Base-by-base conservation (phyloP, 92 coral and sea anemone genomes). In the Parazoanthus darwini region DNA sequence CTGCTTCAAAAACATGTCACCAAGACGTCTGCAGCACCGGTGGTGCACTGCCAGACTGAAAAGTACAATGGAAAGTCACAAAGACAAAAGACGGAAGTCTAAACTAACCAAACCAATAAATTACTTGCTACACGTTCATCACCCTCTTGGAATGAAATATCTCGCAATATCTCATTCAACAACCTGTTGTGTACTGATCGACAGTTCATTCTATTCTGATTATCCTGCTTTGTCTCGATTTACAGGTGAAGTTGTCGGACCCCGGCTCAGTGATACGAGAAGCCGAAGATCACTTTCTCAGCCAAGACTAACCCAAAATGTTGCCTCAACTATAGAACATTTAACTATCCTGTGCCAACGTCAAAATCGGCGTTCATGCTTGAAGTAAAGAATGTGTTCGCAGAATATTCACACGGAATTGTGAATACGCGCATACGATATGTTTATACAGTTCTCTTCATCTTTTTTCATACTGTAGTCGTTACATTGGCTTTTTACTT, bases 241-340 rank as follows among this genome's bases (percentile, higher is more conserved):
- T 63, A 10, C 88, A 97, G 99, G 96, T 98, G 74, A 92, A 91
- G 77, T 90, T 97, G 78, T 85, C 88, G 82, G 99, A 97, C 66
- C 74, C 92, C 37, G 91, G 56, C 44, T 92, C 88, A 26, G 98
- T 97, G 16, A 66, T 94, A 22, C 94, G 89, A 81, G 98, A 93
- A 39, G 98, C 99, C 22, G 98, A 97, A 81, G 98, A 95, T 6
- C 89, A 91, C 72, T 97, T 97, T 89, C 94, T 95, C 39, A 96
- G 93, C 89, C 89, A 89, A 16, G 94, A 91, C 51, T 94, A 90
- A 74, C 90, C 35, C 71, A 48, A 38, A 70, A 56, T 54, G 58
- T 38, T 4, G 26, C 20, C 82, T n/a, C 14, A 18, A 18, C 20
- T 8, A 33, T 3, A 73, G 77, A 73, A 33, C 16, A 38, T 79